A percentile compares a stretch with the other conserved stretches of the same genome.
These are phyloP conservation scores for Lamellibrachia satsuma DNA, from an alignment of 2,888 invertebrate genomes.

Conservation along the genomic window DNA sequence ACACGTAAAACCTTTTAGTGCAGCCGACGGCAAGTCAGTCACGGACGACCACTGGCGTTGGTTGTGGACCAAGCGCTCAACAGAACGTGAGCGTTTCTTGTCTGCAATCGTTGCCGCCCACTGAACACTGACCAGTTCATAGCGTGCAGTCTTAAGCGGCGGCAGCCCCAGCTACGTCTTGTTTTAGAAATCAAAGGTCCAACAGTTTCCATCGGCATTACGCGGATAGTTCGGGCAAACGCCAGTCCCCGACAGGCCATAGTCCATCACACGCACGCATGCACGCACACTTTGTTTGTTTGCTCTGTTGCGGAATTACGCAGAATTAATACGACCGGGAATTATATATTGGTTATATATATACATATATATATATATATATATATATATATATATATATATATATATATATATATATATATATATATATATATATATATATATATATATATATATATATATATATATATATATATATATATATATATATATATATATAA, in stretches of 20 bases:
- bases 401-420: too few relatives aligned
- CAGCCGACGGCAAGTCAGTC: constrained; percentile 29
- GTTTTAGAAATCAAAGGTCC: constrained; percentile 33
- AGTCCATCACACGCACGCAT: constrained; percentile 28
- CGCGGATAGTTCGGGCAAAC: constrained; percentile 29
- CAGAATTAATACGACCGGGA: too few relatives aligned
- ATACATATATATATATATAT: too few relatives aligned
- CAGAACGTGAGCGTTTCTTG: background rate
- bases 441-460: too few relatives aligned
- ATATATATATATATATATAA: too few relatives aligned
- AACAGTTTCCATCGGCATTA: constrained; percentile 34
- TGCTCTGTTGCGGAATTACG: too few relatives aligned
- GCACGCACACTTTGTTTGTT: too few relatives aligned
- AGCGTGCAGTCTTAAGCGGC: constrained; percentile 30
- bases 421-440: too few relatives aligned
- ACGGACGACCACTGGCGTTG: constrained; percentile 25
- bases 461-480: too few relatives aligned
- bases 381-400: too few relatives aligned
- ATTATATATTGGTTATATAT: constrained; percentile 20
- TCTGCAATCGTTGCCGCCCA: constrained; percentile 35
- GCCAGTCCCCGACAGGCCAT: constrained; percentile 35
- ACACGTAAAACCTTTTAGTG: constrained; percentile 33
- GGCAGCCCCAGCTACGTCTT: constrained; percentile 36
- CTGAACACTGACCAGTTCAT: constrained; percentile 32
- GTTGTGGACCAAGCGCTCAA: background rate